Percentiles rank a stretch among this genome's conserved stretches.
Evolutionary conservation across 2,888 invertebrate genomes (phyloP).

Genomic region (Sinodicranocentrus sp.): DNA sequence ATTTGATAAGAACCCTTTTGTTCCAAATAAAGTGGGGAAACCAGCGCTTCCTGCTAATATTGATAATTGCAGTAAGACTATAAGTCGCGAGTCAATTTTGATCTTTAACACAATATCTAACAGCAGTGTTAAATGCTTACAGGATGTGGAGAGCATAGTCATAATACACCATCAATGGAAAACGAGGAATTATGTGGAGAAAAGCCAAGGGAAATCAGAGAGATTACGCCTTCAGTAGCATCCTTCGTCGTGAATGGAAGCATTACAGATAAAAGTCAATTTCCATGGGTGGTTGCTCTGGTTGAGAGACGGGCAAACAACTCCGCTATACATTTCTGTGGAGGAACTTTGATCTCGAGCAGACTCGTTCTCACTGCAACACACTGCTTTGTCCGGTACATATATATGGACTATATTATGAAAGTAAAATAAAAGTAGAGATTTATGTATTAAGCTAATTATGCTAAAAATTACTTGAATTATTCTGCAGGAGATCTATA

Average conservation of each 20-base stretch:
- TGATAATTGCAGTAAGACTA: slow-evolving; percentile 22
- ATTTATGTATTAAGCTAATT: background rate
- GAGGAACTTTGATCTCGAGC: slow-evolving; percentile 78
- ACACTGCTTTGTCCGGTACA: slow-evolving; percentile 78
- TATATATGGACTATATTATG: too few species aligned
- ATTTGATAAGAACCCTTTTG: slow-evolving; percentile 49
- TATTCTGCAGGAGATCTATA: slow-evolving; percentile 18
- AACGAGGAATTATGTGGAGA: slow-evolving; percentile 8
- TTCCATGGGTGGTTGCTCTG: slow-evolving; percentile 67
- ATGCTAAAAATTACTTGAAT: too few species aligned
- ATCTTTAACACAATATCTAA: background rate
- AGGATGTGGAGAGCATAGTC: slow-evolving; percentile 66
- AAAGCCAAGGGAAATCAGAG: slow-evolving; percentile 13
- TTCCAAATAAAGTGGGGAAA: slow-evolving; percentile 39
- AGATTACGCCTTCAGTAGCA: background rate
- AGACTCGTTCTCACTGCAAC: slow-evolving; percentile 79
- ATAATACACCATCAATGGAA: slow-evolving; percentile 19
- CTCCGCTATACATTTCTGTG: slow-evolving; percentile 77
- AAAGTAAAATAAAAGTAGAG: background rate
- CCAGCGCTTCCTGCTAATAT: background rate
- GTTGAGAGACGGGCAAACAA: slow-evolving; percentile 54
- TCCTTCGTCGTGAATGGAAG: slow-evolving; percentile 28
- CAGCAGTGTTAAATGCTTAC: background rate
- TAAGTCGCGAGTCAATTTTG: too few species aligned
- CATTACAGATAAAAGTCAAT: slow-evolving; percentile 59